phyloP scores from a whole-genome alignment of 2,113 vertebrate genomes.

The Strix uralensis region DNA sequence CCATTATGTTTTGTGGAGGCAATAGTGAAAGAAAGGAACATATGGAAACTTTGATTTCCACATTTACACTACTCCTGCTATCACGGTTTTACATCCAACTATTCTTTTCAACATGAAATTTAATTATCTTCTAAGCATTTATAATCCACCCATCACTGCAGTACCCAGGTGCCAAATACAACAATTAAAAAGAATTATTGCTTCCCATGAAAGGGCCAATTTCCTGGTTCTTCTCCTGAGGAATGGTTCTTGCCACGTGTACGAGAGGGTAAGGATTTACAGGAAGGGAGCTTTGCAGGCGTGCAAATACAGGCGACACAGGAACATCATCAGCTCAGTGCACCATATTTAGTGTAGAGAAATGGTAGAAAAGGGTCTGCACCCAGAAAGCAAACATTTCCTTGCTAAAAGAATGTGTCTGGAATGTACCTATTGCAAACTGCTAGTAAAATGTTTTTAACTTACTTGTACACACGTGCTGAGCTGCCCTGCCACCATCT shows the following conservation, averaged over 20 bases:
- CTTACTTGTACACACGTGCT: not conserved
- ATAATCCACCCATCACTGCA: not conserved
- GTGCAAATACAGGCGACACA: not conserved
- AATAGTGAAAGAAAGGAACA: not conserved
- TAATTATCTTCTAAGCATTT: not conserved
- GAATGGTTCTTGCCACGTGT: rapidly evolving
- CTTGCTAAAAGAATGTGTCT: not conserved
- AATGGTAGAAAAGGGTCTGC: not conserved
- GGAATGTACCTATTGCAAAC: not conserved
- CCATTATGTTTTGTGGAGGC: not conserved
- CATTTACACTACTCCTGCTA: not conserved
- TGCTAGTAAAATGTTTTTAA: not conserved
- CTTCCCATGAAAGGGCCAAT: not conserved
- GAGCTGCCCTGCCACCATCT: not conserved
- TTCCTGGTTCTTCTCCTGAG: not conserved
- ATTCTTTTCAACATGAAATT: not conserved
- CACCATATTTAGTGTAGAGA: rapidly evolving
- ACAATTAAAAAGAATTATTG: not conserved
- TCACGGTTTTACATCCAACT: not conserved
- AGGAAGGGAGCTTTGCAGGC: not conserved
- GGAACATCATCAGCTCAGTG: not conserved
- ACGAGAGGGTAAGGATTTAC: not conserved
- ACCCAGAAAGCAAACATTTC: not conserved
- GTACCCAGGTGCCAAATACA: not conserved
- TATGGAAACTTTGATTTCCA: not conserved